Evolutionary conservation across 1,140 invertebrate species (phyloP), one percentile per base, ranked within the genome.

Genomic region (Gonioctena quinquepunctata): DNA sequence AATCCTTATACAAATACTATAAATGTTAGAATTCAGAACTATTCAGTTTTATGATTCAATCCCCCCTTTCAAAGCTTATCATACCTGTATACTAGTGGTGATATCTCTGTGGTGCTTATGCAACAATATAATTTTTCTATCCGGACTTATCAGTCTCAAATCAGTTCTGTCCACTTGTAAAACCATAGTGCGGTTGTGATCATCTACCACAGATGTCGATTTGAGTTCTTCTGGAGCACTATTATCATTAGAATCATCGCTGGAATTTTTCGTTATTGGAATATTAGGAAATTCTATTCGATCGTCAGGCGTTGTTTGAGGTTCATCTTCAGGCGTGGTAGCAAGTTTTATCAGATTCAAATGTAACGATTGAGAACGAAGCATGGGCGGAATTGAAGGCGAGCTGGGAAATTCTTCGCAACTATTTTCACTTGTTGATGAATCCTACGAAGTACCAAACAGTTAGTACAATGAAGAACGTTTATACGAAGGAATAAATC

Each of bases 111-210:
- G 90, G 25, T 91, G 89, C 75, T 96, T 93, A 79, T 95, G 93
- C 2, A 98, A 86, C 19, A 98, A 86, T 18, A 95, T 90, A 77
- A 93, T 91, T 80, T 98, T 98, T 28, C 93, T 88, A 82, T 98
- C 96, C 0, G 95, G 93, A 80, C 94, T 96, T 65, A 98, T 97
- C 0, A 98, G 86, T 54, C 94, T 89, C 22, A 98, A 85, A 83
- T 98, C 96, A 54, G 89, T 88, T 26, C 92, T 86, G n/a, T 94
- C 95, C 18, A 98, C 92, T 85, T 95, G 91, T 80, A 92, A 92
- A 7, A 98, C 87, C 96, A 98, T 98, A 1, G 95, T 97, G 21
- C 95, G 88, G 85, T 97, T 97, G 72, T 93, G 90, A 64, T 94
- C 92, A 7, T 89, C 80, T 13, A 76, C 72, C 18, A 78, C 70